Base-by-base conservation (phyloP, 2,888 invertebrate species). In the Oscheius sp. region DNA sequence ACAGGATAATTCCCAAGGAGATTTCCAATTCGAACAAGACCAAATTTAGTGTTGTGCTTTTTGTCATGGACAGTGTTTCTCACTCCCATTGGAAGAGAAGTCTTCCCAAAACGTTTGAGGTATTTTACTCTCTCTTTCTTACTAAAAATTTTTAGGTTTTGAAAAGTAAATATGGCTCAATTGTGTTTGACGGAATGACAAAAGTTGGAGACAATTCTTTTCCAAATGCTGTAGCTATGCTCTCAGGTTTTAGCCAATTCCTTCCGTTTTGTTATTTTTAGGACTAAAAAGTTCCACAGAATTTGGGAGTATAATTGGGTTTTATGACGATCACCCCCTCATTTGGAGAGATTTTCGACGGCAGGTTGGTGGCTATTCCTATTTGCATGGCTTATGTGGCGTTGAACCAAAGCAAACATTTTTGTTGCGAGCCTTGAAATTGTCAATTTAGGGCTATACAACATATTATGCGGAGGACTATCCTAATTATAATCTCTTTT, bases 131-230 rank as follows among this genome's bases (percentile, higher is more conserved):
- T n/a, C n/a, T n/a, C n/a, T n/a, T n/a, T n/a, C n/a, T 67, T 71
- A 33, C 63, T 68, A 55, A 55, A 29, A 42, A 15, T 25, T 17
- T 48, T 74, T 63, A 73, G 64, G 69, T 73, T 29, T 52, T 77
- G n/a, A 42, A 66, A 15, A 33, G 46, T 12, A 65, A 55, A n/a
- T 78, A 78, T 42, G 45, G 65, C 25, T 72, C 75, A 33, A 63
- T 64, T 50, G 67, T 75, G 23, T 74, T 78, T 52, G 65, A 74
- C 48, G 88, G 88, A 1, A 88, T 87, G 78, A 87, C 85, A 63
- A 88, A 88, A 77, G 87, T 88, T 8, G 88, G 86, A 3, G 88
- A 88, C 71, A 88, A 88, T 70, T 87, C 87, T 0, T 88, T 87
- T 67, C 85, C 87, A 0, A 88, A 88, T 68, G 84, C 87, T 2